These are phyloP conservation scores for Anastatus disparis DNA, from an alignment of 1,140 invertebrate genomes.

Conservation along the genomic window DNA sequence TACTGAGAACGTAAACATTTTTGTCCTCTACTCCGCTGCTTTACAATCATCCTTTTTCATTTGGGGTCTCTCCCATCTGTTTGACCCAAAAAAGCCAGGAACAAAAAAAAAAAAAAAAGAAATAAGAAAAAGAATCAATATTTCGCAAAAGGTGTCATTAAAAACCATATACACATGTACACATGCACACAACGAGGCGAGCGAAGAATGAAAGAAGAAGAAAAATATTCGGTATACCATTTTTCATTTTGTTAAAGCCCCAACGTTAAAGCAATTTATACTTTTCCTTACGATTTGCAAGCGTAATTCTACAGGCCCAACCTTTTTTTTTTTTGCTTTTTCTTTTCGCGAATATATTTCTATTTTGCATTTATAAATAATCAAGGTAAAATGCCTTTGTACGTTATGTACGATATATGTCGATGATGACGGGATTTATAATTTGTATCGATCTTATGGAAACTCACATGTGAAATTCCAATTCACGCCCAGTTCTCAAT, in stretches of 20 bases:
- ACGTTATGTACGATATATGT: conserved; percentile 14
- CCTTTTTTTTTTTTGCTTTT: too few species aligned
- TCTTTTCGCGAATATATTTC: too few species aligned
- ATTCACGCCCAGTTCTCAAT: conserved; percentile 34
- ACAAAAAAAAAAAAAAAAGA: too few species aligned
- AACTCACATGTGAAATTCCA: conserved; percentile 12
- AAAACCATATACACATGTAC: too few species aligned
- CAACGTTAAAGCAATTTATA: background rate
- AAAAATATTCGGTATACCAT: conserved; percentile 19
- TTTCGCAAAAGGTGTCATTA: conserved; percentile 13
- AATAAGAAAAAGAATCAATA: conserved; percentile 16
- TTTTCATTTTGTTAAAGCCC: too few species aligned
- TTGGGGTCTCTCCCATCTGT: too few species aligned
- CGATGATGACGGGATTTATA: conserved; percentile 21
- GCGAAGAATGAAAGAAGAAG: too few species aligned
- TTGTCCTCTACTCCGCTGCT: conserved; percentile 3
- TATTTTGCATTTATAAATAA: conserved; percentile 41
- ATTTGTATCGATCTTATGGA: conserved; percentile 36
- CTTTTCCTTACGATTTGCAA: conserved; percentile 26
- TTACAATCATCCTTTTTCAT: conserved; percentile 26
- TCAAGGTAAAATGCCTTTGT: background rate
- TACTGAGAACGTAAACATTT: background rate
- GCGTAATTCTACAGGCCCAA: conserved; percentile 19
- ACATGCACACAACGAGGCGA: too few species aligned
- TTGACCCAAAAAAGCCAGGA: conserved; percentile 24